phyloP scores from a whole-genome alignment of 2,888 invertebrate genomes.

The Parthenolecanium corni region DNA sequence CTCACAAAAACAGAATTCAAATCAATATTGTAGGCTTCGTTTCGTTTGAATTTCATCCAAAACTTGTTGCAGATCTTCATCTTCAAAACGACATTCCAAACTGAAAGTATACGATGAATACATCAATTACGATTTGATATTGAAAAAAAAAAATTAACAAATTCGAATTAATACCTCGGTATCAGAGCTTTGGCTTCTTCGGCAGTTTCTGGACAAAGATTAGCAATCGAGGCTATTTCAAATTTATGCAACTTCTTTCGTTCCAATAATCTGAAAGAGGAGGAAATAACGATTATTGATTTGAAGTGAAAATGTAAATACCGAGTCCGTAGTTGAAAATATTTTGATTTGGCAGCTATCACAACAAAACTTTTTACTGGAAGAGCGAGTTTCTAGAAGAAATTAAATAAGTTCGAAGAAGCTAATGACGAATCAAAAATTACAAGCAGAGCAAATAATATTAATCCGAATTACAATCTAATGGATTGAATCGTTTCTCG shows the following conservation, averaged over 20 bases:
- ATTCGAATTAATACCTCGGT: constrained; percentile 47
- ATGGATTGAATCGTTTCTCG: constrained; percentile 95
- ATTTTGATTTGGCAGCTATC: no score
- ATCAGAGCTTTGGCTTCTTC: constrained; percentile 97
- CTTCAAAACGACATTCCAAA: constrained; percentile 91
- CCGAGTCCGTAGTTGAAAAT: no score
- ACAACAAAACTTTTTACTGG: no score
- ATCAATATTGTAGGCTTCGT: constrained; percentile 88
- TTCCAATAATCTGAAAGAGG: constrained; percentile 61
- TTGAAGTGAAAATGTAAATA: no score
- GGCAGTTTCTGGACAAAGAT: constrained; percentile 95
- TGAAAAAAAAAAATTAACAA: constrained; percentile 2
- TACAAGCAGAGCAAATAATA: no score
- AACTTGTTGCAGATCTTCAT: constrained; percentile 92
- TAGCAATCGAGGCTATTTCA: constrained; percentile 92
- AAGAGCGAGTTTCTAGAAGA: no score
- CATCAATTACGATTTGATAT: constrained; percentile 3
- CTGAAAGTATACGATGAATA: constrained; percentile 39
- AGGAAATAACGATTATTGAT: constrained; percentile 31
- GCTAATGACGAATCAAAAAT: no score
- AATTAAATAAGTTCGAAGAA: no score
- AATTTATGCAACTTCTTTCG: constrained; percentile 96
- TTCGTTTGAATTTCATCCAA: constrained; percentile 97
- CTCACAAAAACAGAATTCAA: neutral
- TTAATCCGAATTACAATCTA: constrained; percentile 52